phyloP scores from a whole-genome alignment of 2,888 invertebrate species.

The Kryphioiulus occultus region DNA sequence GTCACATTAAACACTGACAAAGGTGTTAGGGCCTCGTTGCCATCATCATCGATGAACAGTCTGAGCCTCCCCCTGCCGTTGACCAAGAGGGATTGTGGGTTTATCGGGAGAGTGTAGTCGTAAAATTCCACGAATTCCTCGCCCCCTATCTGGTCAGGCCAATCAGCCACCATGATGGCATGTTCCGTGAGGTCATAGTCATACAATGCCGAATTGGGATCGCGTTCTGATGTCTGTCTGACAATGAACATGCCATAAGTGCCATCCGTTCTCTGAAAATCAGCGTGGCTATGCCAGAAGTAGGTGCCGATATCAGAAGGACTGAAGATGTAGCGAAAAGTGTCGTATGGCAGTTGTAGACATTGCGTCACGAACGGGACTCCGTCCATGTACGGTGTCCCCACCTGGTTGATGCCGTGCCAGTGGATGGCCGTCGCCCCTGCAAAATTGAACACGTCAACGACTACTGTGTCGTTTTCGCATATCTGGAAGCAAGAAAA shows the following conservation, averaged over 20 bases:
- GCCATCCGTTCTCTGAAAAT: conserved; percentile 86
- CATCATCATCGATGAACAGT: conserved; percentile 60
- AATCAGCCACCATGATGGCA: conserved; percentile 84
- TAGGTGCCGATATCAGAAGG: conserved; percentile 82
- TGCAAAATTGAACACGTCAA: conserved; percentile 81
- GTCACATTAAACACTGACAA: conserved; percentile 52
- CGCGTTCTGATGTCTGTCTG: conserved; percentile 81
- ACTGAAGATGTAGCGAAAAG: conserved; percentile 85
- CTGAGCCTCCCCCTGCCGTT: conserved; percentile 82
- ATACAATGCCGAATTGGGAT: conserved; percentile 85
- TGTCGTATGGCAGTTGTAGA: conserved; percentile 77
- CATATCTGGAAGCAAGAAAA: conserved; percentile 71
- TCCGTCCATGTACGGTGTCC: conserved; percentile 86
- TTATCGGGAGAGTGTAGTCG: conserved; percentile 81
- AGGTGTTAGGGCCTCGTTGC: conserved; percentile 51
- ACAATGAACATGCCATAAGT: conserved; percentile 84
- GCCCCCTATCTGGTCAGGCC: conserved; percentile 70
- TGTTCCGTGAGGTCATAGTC: conserved; percentile 90
- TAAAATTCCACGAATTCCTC: conserved; percentile 83
- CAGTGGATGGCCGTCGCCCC: conserved; percentile 86
- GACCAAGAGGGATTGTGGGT: conserved; percentile 79
- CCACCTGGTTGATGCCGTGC: conserved; percentile 85
- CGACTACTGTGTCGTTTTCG: conserved; percentile 80
- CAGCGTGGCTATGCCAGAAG: conserved; percentile 86
- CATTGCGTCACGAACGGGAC: conserved; percentile 87